Evolutionary conservation across 2,888 invertebrate species (phyloP).

Genomic region (Trileptium ribeirensis): DNA sequence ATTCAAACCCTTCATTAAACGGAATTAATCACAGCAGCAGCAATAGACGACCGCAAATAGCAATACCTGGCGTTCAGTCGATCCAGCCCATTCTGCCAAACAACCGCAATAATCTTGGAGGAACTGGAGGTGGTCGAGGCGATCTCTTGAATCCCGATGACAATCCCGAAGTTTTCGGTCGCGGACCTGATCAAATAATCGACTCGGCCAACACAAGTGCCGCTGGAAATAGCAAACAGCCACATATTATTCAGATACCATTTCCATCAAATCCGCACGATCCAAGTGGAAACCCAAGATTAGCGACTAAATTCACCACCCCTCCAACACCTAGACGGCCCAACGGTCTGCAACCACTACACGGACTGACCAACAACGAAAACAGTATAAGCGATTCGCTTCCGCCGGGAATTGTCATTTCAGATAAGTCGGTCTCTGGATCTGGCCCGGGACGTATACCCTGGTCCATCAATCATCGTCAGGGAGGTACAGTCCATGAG

Average conservation of each 20-base stretch:
- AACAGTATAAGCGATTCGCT: conserved; percentile 28
- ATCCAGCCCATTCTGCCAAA: neutral
- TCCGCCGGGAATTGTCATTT: conserved; percentile 35
- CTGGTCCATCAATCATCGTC: conserved; percentile 18
- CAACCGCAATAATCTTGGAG: neutral
- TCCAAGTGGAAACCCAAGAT: neutral
- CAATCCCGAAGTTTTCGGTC: neutral
- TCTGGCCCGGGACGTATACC: conserved; percentile 5
- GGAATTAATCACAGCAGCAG: too few species aligned
- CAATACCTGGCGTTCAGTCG: neutral
- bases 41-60: neutral
- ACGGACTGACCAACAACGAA: neutral
- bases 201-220: neutral
- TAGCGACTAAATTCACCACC: neutral
- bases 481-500: neutral
- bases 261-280: neutral
- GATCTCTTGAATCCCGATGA: neutral
- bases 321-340: neutral
- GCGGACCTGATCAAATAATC: neutral
- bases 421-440: too few species aligned
- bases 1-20: too few species aligned
- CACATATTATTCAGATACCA: neutral
- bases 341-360: neutral
- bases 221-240: neutral
- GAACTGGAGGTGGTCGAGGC: neutral